Evolutionary conservation across 2,113 vertebrate genomes (phyloP).

Genomic region (Aegithalos caudatus): DNA sequence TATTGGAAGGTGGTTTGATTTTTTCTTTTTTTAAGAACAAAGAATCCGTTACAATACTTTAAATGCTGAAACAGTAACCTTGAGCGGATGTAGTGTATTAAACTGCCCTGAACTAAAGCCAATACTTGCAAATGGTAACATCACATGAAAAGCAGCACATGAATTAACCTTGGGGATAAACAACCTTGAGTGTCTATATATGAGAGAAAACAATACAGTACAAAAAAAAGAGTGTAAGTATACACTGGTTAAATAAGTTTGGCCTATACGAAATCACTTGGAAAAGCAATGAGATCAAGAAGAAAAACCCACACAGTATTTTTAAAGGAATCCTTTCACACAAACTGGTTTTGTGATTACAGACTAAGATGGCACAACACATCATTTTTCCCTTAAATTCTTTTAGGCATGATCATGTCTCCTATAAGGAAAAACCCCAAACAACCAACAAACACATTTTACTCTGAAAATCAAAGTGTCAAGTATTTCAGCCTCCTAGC

Average conservation of each 20-base stretch:
- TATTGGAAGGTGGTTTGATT: background rate
- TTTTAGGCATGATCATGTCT: background rate
- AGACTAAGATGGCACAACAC: background rate
- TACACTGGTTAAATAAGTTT: background rate
- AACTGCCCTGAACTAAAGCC: slow-evolving; percentile 1
- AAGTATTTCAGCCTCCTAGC: background rate
- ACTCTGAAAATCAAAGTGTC: background rate
- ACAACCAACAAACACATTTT: background rate
- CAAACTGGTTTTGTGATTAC: background rate
- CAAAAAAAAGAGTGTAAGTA: background rate
- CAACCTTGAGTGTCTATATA: background rate
- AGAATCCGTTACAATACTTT: background rate
- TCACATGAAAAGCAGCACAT: background rate
- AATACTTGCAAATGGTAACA: background rate
- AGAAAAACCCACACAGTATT: background rate
- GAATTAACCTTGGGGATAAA: background rate
- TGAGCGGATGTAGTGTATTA: background rate
- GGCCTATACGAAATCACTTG: background rate
- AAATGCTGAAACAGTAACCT: background rate
- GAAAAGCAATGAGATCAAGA: background rate
- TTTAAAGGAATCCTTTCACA: background rate
- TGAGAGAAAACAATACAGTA: background rate
- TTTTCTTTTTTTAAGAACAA: background rate
- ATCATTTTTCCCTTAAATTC: background rate
- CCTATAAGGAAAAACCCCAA: background rate